Base-by-base conservation (phyloP, 2,113 vertebrate genomes). In the Chaetodon trifascialis region DNA sequence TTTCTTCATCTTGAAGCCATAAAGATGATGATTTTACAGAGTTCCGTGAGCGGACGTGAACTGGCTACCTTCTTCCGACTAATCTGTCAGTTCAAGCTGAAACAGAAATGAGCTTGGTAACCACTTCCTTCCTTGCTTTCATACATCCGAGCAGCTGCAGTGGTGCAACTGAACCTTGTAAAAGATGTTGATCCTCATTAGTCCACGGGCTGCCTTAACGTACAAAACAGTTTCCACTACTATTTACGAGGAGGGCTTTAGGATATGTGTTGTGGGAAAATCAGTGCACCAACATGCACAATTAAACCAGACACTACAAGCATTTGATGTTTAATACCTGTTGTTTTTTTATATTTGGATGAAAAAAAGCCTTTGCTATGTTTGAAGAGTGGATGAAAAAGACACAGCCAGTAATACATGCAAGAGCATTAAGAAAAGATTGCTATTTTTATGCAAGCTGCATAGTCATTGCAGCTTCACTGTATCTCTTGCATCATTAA, bases 51-150 rank as follows among this genome's bases (percentile, higher is more conserved):
- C 34, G 64, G 55, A 82, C 16, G 4, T 10, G 3, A 73, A 51
- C 5, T 67, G 8, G 21, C 36, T 3, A 5, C 68, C 46, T 67
- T 51, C 19, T 23, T 65, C 23, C 36, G 30, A 21, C 40, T 66
- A 4, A 56, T 72, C 74, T 34, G 56, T 79, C 3, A 59, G 47
- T 36, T 56, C 44, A 64, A 68, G 70, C 67, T 77, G 30, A 74
- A 87, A 79, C 78, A 2, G 49, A 82, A 71, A 73, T 52, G 46
- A 75, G 54, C 73, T 67, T 87, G 65, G 68, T 82, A 85, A 93
- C 93, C 94, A 93, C 95, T 92, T 94, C 94, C 95, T 95, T 93
- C 92, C 91, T 84, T 82, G 44, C 73, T 63, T 55, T 56, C 15
- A 49, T 55, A 74, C 69, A 78, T 79, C 78, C 1, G 34, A 75